Evolutionary conservation across 2,797 vertebrate genomes (phyloP).

Genomic region (Ficedula albicollis): DNA sequence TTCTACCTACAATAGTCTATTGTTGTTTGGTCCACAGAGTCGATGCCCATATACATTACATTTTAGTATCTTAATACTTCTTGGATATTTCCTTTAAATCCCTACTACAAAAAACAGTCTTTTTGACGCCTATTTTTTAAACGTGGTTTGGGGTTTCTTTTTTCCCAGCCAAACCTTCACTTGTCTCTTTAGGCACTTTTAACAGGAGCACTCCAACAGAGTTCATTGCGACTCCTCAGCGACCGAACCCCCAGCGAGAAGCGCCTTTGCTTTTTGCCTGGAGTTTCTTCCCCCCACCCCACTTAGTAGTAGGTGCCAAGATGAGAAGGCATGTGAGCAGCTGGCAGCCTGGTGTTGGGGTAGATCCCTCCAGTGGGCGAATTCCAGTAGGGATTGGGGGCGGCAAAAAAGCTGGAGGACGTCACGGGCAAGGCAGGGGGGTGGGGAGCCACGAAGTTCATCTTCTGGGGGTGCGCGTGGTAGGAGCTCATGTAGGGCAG

Average conservation of each 20-base stretch:
- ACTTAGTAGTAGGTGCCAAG: slow-evolving; percentile 88
- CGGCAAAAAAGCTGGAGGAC: slow-evolving; percentile 85
- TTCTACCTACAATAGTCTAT: slow-evolving; percentile 66
- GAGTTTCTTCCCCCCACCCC: neutral
- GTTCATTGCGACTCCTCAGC: slow-evolving; percentile 36
- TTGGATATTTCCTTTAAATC: slow-evolving; percentile 54
- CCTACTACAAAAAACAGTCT: slow-evolving; percentile 63
- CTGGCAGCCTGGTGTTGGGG: slow-evolving; percentile 84
- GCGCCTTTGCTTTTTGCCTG: neutral
- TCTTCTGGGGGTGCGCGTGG: slow-evolving; percentile 88
- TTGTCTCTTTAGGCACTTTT: slow-evolving; percentile 75
- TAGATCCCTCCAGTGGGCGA: slow-evolving; percentile 86
- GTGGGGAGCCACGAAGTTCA: slow-evolving; percentile 87
- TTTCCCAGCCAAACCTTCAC: slow-evolving; percentile 18
- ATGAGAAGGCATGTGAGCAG: slow-evolving; percentile 87
- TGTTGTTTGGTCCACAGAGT: slow-evolving; percentile 63
- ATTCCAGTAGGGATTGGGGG: slow-evolving; percentile 88
- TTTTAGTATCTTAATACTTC: slow-evolving; percentile 65
- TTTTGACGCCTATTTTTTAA: slow-evolving; percentile 48
- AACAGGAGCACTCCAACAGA: slow-evolving; percentile 58
- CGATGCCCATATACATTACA: slow-evolving; percentile 57
- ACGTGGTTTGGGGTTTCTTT: neutral
- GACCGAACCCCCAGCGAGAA: slow-evolving; percentile 46
- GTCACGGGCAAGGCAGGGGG: slow-evolving; percentile 84
- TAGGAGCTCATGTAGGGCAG: slow-evolving; percentile 88